Evolutionary conservation across 2,888 invertebrate species (phyloP), one percentile per base, ranked within the genome.

Genomic region (Aphodius sticticus): DNA sequence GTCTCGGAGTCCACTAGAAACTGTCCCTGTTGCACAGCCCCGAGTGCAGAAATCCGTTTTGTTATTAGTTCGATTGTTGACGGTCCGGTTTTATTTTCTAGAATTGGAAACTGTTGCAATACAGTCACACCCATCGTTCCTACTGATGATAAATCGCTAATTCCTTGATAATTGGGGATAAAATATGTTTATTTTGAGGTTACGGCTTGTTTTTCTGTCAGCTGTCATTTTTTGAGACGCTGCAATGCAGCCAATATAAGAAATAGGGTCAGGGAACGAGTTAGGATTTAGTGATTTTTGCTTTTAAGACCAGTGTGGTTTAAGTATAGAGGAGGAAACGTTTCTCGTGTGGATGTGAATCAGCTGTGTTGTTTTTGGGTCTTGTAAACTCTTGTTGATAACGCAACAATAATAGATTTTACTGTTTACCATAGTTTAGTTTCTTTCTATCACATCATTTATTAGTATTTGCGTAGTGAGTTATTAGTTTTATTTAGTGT

Each of bases 1-100:
- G 97, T 97, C 88, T 99, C 98, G 86, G 98, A 99, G 87, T 99
- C 98, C 0, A 99, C 98, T 76, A 96, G 89, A 88, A 98, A 98
- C 85, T 96, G 96, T 0, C 98, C 98, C 80, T 95, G 93, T 86
- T 96, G 97, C 0, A 93, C 90, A 0, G 97, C 98, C 16, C 98
- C 98, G 1, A 98, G 90, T 0, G 96, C 95, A 69, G 95, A 90
- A 26, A 99, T 93, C 16, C 97, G 92, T 88, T 97, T 97, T 0
- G 96, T 94, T 0, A 98, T 90, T 79, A 95, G 91, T 84, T 99
- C 98, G 80, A 98, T 95, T 0, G 95, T 95, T 86, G 96, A 95
- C 0, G 96, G 95, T 0, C 97, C 98, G n/a, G 96, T 96, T 85
- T 96, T 94, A 81, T 96, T 97, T 84, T 97, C 97, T 0, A 95